A percentile compares a stretch with the other conserved stretches of the same genome.
phyloP scores from a whole-genome alignment of 2,113 vertebrate species.

The Festucalex cinctus region DNA sequence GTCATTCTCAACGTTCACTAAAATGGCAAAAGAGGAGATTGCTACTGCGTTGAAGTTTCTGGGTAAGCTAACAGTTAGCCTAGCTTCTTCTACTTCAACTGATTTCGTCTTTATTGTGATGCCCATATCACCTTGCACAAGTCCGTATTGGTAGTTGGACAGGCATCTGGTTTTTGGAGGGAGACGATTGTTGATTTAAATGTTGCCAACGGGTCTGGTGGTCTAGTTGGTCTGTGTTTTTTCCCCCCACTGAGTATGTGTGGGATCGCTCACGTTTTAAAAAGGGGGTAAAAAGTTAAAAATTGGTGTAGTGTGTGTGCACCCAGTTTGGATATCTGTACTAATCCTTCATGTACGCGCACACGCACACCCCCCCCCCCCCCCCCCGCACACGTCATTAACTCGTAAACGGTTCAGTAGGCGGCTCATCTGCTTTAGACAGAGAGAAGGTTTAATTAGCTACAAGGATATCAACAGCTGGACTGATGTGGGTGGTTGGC shows the following conservation, averaged over 20 bases:
- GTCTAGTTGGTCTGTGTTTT: too few species aligned
- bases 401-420: constrained; percentile 41
- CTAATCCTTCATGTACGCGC: neutral
- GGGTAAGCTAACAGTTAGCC: neutral
- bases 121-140: too few species aligned
- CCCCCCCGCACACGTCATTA: constrained; percentile 49
- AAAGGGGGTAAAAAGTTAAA: too few species aligned
- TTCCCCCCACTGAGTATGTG: too few species aligned
- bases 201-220: too few species aligned
- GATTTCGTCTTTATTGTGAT: too few species aligned
- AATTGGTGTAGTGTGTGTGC: too few species aligned
- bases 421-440: constrained; percentile 27
- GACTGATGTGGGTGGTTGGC: constrained; percentile 38
- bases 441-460: constrained; percentile 48
- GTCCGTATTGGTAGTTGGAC: too few species aligned
- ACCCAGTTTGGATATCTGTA: neutral
- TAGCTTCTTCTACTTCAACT: too few species aligned
- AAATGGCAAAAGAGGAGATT: neutral
- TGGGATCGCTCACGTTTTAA: too few species aligned
- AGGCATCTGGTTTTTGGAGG: too few species aligned
- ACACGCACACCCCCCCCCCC: neutral
- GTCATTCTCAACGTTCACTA: neutral
- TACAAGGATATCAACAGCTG: constrained; percentile 55
- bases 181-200: too few species aligned
- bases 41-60: neutral